A percentile compares a stretch with the other conserved stretches of the same genome.
phyloP scores from a whole-genome alignment of 2,888 invertebrate species.

The Drosophila mayaguana region DNA sequence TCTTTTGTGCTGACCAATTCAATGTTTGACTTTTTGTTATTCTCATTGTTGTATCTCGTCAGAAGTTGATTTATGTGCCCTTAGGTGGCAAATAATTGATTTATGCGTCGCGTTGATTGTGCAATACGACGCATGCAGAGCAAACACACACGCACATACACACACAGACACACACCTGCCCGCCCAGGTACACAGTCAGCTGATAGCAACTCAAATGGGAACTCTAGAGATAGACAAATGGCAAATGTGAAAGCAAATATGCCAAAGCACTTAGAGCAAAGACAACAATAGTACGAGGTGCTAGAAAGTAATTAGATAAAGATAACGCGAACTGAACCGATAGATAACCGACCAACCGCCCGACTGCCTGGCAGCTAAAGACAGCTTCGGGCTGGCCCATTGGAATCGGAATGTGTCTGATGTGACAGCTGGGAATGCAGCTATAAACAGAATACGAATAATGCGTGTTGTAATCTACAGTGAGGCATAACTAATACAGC shows the following conservation, averaged over 20 bases:
- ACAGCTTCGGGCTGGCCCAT: background rate
- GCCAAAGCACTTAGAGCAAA: constrained; percentile 32
- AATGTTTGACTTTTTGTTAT: constrained; percentile 35
- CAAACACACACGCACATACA: background rate
- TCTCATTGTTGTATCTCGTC: constrained; percentile 57
- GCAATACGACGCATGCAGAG: constrained; percentile 24
- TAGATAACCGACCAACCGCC: background rate
- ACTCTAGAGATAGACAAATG: constrained; percentile 15
- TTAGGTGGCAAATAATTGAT: constrained; percentile 77
- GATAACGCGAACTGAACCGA: background rate
- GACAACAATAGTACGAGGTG: constrained; percentile 15
- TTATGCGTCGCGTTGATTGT: constrained; percentile 54
- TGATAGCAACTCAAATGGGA: constrained; percentile 43
- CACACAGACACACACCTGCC: background rate
- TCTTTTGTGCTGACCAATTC: constrained; percentile 55
- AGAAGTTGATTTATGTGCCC: constrained; percentile 70
- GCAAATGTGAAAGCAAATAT: constrained; percentile 26
- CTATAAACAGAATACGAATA: constrained; percentile 23
- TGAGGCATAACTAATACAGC: constrained; percentile 53
- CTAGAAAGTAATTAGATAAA: constrained; percentile 55
- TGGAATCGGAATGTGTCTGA: constrained; percentile 12
- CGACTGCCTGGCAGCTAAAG: background rate
- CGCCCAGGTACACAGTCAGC: background rate
- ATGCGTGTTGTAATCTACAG: constrained; percentile 44
- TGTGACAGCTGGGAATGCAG: constrained; percentile 21